Base-by-base conservation (phyloP, 2,113 vertebrate genomes). In the Cottus gobio region DNA sequence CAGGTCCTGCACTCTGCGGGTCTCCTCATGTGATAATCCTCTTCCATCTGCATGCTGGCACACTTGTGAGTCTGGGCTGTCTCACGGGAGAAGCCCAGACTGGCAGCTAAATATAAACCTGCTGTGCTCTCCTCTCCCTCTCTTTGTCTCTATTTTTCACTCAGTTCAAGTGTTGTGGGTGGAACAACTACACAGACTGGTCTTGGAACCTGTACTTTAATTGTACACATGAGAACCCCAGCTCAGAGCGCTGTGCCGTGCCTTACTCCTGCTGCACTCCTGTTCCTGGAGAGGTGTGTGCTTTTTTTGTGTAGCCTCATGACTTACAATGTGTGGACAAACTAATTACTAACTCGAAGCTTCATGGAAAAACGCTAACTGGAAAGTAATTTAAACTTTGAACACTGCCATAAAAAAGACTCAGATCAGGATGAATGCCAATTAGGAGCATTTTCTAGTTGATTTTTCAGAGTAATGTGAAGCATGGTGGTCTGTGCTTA, bases 131-230 rank as follows among this genome's bases (percentile, higher is more conserved):
- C 34, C 26, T 8, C 50, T 26, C 30, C 36, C 15, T 61, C 20
- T 8, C 50, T 26, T 5, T 28, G 24, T 54, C 3, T 75, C 26
- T 65, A 52, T 75, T 24, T 42, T 63, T 9, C 2, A 3, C 65
- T 61, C 75, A 96, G 95, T 95, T 95, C 69, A 90, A 93, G 82
- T 95, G 95, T 54, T 96, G 95, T 54, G 95, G 95, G 36, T 95
- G 94, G 93, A 95, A 91, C 83, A 93, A 91, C 90, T 94, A 95
- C 89, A 95, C 86, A 0, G 95, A 96, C 91, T 95, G 95, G 95
- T 95, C 93, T 0, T 94, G 93, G 94, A 95, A 95, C 73, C 68
- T 93, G 22, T 94, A 95, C 90, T 95, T 95, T 70, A 95, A 95
- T 84, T 96, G 95, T 58, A 92, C 90, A 20, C 52, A 66, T 12